Conservation (phyloP, 2,113 vertebrate genomes). For the Camelus bactrianus region DNA sequence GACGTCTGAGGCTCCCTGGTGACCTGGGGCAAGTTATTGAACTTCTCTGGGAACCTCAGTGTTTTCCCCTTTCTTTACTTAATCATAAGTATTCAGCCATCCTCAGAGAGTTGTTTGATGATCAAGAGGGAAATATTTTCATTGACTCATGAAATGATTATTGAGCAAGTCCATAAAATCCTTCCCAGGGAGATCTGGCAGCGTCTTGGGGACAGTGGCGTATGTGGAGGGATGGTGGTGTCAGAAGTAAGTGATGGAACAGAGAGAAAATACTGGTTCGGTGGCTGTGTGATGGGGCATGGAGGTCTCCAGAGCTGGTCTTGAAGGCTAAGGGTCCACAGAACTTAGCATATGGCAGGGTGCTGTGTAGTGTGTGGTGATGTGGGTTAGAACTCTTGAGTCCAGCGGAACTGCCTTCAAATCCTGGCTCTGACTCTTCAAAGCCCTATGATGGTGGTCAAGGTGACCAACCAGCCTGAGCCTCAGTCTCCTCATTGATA, state of each 20-base stretch:
- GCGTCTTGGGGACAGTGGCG: not conserved
- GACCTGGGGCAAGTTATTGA: not conserved
- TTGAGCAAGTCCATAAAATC: conserved; percentile 27
- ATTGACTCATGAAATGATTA: not conserved
- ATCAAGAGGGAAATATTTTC: conserved; percentile 58
- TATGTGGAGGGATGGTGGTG: not conserved
- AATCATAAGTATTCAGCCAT: not conserved
- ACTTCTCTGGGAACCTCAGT: conserved; percentile 35
- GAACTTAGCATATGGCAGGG: not conserved
- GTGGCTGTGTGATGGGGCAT: not conserved
- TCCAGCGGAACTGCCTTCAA: not conserved
- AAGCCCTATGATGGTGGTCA: not conserved
- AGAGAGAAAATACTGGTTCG: not conserved
- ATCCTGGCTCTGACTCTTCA: not conserved
- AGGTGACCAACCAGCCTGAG: not conserved
- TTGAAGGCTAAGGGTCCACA: not conserved
- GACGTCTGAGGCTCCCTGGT: not conserved
- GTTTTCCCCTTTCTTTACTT: not conserved
- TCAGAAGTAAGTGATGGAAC: not conserved
- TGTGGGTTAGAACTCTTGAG: not conserved
- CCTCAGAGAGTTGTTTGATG: conserved; percentile 60
- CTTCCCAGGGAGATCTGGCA: not conserved
- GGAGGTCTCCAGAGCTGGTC: not conserved
- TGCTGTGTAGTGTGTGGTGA: not conserved
- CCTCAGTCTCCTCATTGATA: not conserved